phyloP scores from a whole-genome alignment of 2,888 invertebrate genomes.

The Cephalotes varians region DNA sequence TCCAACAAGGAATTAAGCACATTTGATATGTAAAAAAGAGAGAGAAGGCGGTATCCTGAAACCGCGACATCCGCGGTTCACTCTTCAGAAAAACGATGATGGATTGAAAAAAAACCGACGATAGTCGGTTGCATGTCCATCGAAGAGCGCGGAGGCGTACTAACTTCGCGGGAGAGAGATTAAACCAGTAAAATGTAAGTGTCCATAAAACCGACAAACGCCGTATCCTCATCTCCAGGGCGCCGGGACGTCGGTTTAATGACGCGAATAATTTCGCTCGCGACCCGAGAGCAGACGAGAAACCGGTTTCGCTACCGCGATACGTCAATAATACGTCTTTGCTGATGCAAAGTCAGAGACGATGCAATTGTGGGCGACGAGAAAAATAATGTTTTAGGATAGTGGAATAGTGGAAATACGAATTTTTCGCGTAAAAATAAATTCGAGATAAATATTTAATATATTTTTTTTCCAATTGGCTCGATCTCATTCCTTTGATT shows the following conservation, averaged over 20 bases:
- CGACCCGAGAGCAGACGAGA: conserved; percentile 64
- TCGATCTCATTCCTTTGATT: background rate
- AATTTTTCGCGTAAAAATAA: background rate
- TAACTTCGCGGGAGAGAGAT: conserved; percentile 68
- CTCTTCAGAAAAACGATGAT: conserved; percentile 48
- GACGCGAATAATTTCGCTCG: conserved; percentile 75
- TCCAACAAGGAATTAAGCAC: conserved; percentile 15
- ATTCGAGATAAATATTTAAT: background rate
- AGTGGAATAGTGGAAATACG: background rate
- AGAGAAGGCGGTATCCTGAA: background rate
- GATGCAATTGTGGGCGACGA: background rate
- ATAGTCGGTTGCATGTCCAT: conserved; percentile 37
- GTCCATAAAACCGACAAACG: conserved; percentile 75
- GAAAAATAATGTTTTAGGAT: background rate
- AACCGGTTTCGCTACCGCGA: conserved; percentile 76
- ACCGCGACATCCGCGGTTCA: conserved; percentile 38
- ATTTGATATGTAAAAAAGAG: conserved; percentile 34
- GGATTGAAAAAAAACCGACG: conserved; percentile 47
- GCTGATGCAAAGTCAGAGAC: conserved; percentile 49
- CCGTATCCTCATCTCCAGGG: conserved; percentile 72
- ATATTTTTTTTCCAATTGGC: background rate
- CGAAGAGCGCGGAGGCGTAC: conserved; percentile 11
- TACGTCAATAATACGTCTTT: conserved; percentile 72
- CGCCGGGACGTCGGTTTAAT: conserved; percentile 75
- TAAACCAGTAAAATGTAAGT: conserved; percentile 78